Percentiles rank a stretch among this genome's conserved stretches.
Evolutionary conservation across 1,140 invertebrate species (phyloP).

Genomic region (Melipona quadrifasciata): DNA sequence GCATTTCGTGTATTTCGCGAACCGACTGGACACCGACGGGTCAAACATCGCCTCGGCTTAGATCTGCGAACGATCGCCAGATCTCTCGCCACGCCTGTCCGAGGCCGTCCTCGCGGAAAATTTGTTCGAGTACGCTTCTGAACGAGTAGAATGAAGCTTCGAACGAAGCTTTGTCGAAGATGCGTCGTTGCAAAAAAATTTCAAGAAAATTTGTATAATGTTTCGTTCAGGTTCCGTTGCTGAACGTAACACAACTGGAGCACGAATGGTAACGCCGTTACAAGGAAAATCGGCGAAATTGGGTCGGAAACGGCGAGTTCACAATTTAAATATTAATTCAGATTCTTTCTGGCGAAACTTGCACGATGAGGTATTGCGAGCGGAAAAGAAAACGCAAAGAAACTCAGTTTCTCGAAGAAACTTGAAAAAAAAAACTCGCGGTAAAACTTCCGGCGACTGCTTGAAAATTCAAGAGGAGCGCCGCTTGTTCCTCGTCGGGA

Average conservation of each 20-base stretch:
- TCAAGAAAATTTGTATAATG: too few species aligned
- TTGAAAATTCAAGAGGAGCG: constrained; percentile 1
- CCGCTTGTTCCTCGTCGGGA: not conserved
- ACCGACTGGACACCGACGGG: constrained; percentile 4
- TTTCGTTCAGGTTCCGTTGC: too few species aligned
- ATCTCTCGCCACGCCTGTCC: constrained; percentile 8
- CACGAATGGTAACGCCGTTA: too few species aligned
- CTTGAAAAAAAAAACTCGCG: not conserved
- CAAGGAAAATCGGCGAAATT: not conserved
- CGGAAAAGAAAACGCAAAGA: not conserved
- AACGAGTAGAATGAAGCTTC: too few species aligned
- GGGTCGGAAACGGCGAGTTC: not conserved
- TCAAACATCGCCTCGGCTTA: constrained; percentile 56
- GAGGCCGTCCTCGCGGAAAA: constrained; percentile 4
- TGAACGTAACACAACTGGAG: too few species aligned
- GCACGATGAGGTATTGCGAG: not conserved
- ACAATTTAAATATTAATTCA: not conserved
- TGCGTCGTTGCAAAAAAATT: too few species aligned
- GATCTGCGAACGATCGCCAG: constrained; percentile 37
- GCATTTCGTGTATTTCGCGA: constrained; percentile 59
- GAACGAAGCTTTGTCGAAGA: not conserved
- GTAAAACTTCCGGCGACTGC: not conserved
- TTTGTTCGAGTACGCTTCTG: not conserved
- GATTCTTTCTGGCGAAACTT: not conserved
- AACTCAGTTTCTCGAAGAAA: not conserved